These are phyloP conservation scores for Junonia oenone DNA, from an alignment of 2,888 invertebrate genomes.

Conservation along the genomic window DNA sequence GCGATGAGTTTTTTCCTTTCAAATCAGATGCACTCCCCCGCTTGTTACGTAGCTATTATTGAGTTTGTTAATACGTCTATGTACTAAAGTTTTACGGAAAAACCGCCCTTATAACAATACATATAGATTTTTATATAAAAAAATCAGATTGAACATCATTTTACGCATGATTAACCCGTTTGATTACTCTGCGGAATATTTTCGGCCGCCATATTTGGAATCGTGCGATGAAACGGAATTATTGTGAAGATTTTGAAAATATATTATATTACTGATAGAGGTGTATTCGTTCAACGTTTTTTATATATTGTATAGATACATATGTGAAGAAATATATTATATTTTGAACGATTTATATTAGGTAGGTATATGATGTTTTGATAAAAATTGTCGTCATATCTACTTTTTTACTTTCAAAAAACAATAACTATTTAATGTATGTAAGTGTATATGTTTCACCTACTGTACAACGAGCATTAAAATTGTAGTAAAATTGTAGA, in stretches of 20 bases:
- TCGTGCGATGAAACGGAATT: conserved; percentile 1
- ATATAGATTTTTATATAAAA: conserved; percentile 14
- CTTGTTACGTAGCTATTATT: conserved; percentile 49
- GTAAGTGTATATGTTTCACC: too few relatives aligned
- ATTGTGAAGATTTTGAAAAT: not conserved
- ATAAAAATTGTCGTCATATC: too few relatives aligned
- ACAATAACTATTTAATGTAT: too few relatives aligned
- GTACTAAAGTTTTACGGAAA: conserved; percentile 21
- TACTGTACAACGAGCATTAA: too few relatives aligned
- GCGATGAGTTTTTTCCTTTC: conserved; percentile 51
- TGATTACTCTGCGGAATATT: conserved; percentile 27
- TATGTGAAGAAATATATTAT: too few relatives aligned
- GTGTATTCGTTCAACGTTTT: too few relatives aligned
- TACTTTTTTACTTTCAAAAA: too few relatives aligned
- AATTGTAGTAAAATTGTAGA: too few relatives aligned
- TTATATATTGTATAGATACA: too few relatives aligned
- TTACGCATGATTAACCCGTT: conserved; percentile 28
- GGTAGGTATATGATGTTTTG: too few relatives aligned
- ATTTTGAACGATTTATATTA: too few relatives aligned
- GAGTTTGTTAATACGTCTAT: conserved; percentile 35
- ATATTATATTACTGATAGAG: not conserved
- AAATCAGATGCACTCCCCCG: conserved; percentile 59
- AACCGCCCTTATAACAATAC: conserved; percentile 27
- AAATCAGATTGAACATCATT: conserved; percentile 18
- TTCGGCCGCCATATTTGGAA: conserved; percentile 21